A percentile compares a stretch with the other conserved stretches of the same genome.
phyloP scores from a whole-genome alignment of 2,113 vertebrate species.

The Hippoglossus stenolepis region DNA sequence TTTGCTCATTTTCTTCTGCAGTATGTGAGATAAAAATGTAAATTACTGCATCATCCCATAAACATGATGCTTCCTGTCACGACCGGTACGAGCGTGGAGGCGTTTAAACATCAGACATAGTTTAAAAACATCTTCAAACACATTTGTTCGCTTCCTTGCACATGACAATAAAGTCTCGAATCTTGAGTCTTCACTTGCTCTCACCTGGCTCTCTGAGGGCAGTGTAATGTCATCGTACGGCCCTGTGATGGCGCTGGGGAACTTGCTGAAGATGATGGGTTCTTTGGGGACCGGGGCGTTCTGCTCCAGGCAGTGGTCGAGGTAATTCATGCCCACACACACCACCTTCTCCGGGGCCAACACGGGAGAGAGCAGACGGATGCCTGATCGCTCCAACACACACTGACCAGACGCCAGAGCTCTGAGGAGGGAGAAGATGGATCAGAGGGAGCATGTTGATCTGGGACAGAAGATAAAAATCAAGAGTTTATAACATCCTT shows the following conservation, averaged over 20 bases:
- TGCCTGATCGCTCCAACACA: slow-evolving; percentile 70
- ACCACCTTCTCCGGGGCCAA: slow-evolving; percentile 91
- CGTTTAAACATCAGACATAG: too few species aligned
- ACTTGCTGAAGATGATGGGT: slow-evolving; percentile 98
- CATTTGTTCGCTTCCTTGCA: too few species aligned
- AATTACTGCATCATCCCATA: too few species aligned
- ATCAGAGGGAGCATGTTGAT: background rate
- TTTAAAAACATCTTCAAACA: too few species aligned
- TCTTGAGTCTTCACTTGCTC: background rate
- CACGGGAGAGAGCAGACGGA: slow-evolving; percentile 87
- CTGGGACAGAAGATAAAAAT: background rate
- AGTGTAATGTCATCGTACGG: slow-evolving; percentile 88
- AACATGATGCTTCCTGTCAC: too few species aligned
- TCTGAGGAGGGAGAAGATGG: slow-evolving; percentile 70
- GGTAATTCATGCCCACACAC: slow-evolving; percentile 95
- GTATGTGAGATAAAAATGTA: too few species aligned
- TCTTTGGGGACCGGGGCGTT: slow-evolving; percentile 85
- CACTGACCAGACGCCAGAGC: slow-evolving; percentile 79
- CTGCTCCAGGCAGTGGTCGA: slow-evolving; percentile 94
- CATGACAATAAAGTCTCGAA: too few species aligned
- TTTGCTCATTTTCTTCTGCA: too few species aligned
- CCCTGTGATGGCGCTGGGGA: slow-evolving; percentile 89
- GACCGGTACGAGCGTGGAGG: too few species aligned
- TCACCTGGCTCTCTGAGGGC: slow-evolving; percentile 86
- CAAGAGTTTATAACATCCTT: background rate